Evolutionary conservation across 2,888 invertebrate species (phyloP), one percentile per base, ranked within the genome.

Genomic region (Leucophora obtusa): DNA sequence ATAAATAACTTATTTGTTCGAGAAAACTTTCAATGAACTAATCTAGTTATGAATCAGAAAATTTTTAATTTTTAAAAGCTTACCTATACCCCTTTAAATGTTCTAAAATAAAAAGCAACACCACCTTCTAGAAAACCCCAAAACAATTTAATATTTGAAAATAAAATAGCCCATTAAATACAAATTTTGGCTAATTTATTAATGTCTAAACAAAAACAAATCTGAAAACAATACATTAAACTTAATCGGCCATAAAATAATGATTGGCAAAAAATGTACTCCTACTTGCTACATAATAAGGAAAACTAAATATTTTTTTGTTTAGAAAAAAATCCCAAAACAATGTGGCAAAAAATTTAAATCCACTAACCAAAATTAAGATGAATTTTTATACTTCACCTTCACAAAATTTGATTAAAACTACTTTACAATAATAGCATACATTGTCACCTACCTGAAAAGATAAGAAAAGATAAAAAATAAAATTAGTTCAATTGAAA

Each of bases 371-470:
- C 35, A 60, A 15, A 65, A 50, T 33, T 47, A 14, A 33, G 9
- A 18, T n/a, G 28, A 10, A 6, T n/a, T 14, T n/a, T 47, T 6
- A 47, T 47, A 47, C 15, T n/a, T 47, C 43, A 47, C 43, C 43
- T 14, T 1, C n/a, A 47, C 0, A 47, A 11, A 11, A 14, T 43
- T 43, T 43, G 14, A 1, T 7, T 43, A 14, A 43, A 47, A n/a
- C 6, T n/a, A 50, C 47, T 21, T 54, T 21, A 68, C 53, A 79
- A 8, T 66, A 65, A 82, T 76, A 85, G 88, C 89, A 87, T 87
- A 89, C 87, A 89, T 89, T 89, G 87, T 89, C 89, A 89, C 89
- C 87, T 89, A 89, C 89, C 89, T 89, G 89, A 28, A 89, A 89
- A 82, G 85, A 89, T 60, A 89, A 82, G 72, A 69, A 82, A 72